Evolutionary conservation across 2,888 invertebrate species (phyloP).

Genomic region (Athalia cordata): DNA sequence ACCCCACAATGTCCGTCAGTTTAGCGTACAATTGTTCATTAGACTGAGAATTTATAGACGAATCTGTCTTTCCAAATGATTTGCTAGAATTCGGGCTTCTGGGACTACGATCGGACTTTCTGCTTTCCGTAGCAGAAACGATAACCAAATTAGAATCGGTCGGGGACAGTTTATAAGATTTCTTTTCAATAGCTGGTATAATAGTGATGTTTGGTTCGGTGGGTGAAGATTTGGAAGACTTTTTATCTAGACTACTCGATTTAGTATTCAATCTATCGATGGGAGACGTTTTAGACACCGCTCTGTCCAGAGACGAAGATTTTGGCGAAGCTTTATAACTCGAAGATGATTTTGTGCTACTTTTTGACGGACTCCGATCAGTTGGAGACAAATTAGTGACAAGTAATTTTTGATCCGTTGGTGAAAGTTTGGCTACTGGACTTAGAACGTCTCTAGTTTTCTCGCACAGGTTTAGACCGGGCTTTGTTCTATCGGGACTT

Average conservation of each 20-base stretch:
- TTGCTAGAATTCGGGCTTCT: slow-evolving; percentile 50
- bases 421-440: slow-evolving; percentile 65
- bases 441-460: slow-evolving; percentile 62
- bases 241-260: slow-evolving; percentile 65
- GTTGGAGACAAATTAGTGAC: slow-evolving; percentile 59
- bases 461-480: slow-evolving; percentile 61
- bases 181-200: slow-evolving; percentile 61
- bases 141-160: slow-evolving; percentile 66
- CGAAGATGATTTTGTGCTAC: slow-evolving; percentile 51
- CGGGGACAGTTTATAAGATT: slow-evolving; percentile 62
- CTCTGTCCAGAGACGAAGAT: slow-evolving; percentile 63
- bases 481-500: slow-evolving; percentile 63
- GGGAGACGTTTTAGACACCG: slow-evolving; percentile 53
- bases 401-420: slow-evolving; percentile 60
- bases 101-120: slow-evolving; percentile 58
- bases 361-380: slow-evolving; percentile 62
- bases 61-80: neutral
- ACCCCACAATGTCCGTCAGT: slow-evolving; percentile 65
- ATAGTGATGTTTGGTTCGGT: slow-evolving; percentile 64
- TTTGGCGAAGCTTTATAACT: slow-evolving; percentile 57
- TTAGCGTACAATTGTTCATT: slow-evolving; percentile 58
- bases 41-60: slow-evolving; percentile 54
- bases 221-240: slow-evolving; percentile 61
- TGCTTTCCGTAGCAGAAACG: slow-evolving; percentile 65
- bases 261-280: slow-evolving; percentile 57